Evolutionary conservation across 2,113 vertebrate species (phyloP).

Genomic region (Dicentrarchus labrax): DNA sequence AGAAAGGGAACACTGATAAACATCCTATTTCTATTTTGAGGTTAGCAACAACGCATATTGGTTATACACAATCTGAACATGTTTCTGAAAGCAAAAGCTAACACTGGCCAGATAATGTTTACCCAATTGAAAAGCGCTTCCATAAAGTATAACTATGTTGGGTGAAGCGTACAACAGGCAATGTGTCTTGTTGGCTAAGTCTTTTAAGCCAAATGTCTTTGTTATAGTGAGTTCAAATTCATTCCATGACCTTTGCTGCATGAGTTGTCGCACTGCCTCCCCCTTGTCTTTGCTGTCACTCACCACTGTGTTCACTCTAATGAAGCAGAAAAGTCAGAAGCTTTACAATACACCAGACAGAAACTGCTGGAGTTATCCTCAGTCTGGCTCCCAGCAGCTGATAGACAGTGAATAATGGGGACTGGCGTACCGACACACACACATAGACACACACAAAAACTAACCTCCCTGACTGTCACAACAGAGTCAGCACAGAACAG

Average conservation of each 20-base stretch:
- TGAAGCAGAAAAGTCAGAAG: conserved; percentile 71
- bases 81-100: conserved; percentile 15
- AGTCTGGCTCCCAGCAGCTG: conserved; percentile 54
- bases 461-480: conserved; percentile 37
- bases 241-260: conserved; percentile 71
- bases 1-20: conserved; percentile 49
- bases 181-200: conserved; percentile 49
- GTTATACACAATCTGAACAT: conserved; percentile 28
- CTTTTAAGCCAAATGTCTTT: conserved; percentile 59
- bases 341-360: conserved; percentile 59
- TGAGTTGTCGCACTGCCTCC: conserved; percentile 48
- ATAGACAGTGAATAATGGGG: conserved; percentile 65
- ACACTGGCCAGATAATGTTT: conserved; percentile 6
- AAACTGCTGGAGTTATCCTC: conserved; percentile 56
- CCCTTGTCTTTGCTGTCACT: conserved; percentile 68
- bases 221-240: conserved; percentile 57
- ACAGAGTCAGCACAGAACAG: conserved; percentile 48
- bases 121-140: background rate
- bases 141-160: background rate
- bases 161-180: conserved; percentile 6
- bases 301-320: conserved; percentile 65
- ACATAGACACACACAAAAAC: conserved; percentile 12
- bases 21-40: conserved; percentile 59
- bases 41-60: conserved; percentile 54
- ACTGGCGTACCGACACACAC: conserved; percentile 21